These are phyloP conservation scores for Semnopithecus entellus DNA, from an alignment of 2,113 vertebrate genomes.

Conservation along the genomic window DNA sequence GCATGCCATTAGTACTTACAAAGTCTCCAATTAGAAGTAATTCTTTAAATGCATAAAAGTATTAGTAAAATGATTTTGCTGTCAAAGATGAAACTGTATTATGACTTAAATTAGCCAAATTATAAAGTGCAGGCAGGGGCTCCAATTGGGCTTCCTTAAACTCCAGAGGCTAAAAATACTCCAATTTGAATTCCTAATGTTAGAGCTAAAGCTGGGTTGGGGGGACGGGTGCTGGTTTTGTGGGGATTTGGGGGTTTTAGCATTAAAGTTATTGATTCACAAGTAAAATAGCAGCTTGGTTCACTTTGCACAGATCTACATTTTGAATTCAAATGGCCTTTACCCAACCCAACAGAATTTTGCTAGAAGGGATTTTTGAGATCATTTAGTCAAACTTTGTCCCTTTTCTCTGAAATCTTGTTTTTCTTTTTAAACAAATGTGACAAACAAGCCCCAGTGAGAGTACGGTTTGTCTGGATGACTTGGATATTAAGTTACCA, in stretches of 20 bases:
- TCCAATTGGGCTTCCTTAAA: conserved; percentile 33
- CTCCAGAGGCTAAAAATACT: conserved; percentile 45
- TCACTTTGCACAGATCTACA: conserved; percentile 3
- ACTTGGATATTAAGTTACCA: conserved; percentile 48
- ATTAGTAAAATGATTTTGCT: conserved; percentile 52
- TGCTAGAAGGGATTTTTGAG: conserved; percentile 26
- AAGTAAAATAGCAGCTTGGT: conserved; percentile 47
- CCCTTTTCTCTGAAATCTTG: neutral
- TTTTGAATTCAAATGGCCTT: conserved; percentile 47
- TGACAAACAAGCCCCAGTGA: conserved; percentile 35
- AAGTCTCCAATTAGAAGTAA: conserved; percentile 24
- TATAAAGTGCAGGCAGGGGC: conserved; percentile 29
- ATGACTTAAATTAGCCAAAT: conserved; percentile 62
- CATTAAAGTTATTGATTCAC: conserved; percentile 44
- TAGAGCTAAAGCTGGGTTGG: conserved; percentile 24
- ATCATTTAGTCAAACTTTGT: conserved; percentile 10
- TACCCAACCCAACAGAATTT: conserved; percentile 41
- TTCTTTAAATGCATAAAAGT: conserved; percentile 47
- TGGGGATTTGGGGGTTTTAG: neutral
- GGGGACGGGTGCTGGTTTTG: neutral
- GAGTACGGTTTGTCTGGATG: conserved; percentile 39
- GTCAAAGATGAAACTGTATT: conserved; percentile 35
- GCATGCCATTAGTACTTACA: neutral
- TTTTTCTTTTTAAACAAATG: conserved; percentile 43
- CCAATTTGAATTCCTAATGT: conserved; percentile 45